Percentiles rank a stretch among this genome's conserved stretches.
These are phyloP conservation scores for Meda fulgida DNA, from an alignment of 2,797 vertebrate genomes.

Conservation along the genomic window DNA sequence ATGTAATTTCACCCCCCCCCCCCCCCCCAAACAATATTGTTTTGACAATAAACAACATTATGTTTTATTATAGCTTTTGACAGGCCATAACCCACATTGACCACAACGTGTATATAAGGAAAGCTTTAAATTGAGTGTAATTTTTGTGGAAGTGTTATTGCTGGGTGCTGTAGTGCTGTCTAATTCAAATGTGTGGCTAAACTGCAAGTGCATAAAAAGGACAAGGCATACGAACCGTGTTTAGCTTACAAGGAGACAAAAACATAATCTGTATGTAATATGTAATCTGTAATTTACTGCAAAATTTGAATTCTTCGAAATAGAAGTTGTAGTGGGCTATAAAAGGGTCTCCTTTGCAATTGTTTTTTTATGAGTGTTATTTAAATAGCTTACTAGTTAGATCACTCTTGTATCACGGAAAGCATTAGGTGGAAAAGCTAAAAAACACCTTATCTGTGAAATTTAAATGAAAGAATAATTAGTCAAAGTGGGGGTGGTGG, in stretches of 20 bases:
- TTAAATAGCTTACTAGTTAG: neutral
- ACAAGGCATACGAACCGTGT: slow-evolving; percentile 1
- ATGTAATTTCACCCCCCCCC: too few species aligned
- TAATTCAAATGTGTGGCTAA: slow-evolving; percentile 35
- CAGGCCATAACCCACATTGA: slow-evolving; percentile 12
- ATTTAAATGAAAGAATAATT: slow-evolving; percentile 60
- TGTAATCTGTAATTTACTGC: slow-evolving; percentile 1
- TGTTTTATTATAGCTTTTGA: slow-evolving; percentile 27
- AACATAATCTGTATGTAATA: too few species aligned
- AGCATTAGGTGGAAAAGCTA: neutral
- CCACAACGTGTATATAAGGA: slow-evolving; percentile 26
- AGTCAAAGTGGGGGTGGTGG: slow-evolving; percentile 62
- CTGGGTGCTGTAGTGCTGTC: slow-evolving; percentile 35
- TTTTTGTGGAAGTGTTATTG: slow-evolving; percentile 47
- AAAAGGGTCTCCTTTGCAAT: neutral
- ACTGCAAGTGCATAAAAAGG: slow-evolving; percentile 8
- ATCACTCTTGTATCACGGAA: neutral
- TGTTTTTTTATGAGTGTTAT: neutral
- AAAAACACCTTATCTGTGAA: neutral
- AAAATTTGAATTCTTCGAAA: slow-evolving; percentile 1
- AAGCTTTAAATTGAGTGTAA: slow-evolving; percentile 24
- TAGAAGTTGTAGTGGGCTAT: neutral
- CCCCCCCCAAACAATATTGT: slow-evolving; percentile 4
- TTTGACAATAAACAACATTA: slow-evolving; percentile 13
- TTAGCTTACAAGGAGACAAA: neutral